phyloP scores from a whole-genome alignment of 2,797 vertebrate genomes.

The Scarus forsteni region DNA sequence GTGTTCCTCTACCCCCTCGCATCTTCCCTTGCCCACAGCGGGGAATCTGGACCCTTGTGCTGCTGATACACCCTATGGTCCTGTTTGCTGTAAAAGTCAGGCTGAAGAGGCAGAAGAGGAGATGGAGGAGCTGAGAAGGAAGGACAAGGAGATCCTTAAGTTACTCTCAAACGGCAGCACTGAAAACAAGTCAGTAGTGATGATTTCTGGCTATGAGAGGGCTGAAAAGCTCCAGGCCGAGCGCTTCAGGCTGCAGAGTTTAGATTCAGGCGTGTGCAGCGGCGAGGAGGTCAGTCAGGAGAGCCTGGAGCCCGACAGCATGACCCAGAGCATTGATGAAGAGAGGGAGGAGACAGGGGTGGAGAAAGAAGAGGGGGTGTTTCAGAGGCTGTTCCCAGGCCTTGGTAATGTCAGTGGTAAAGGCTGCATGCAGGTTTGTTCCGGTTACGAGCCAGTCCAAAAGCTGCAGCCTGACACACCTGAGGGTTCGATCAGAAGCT shows the following conservation, averaged over 20 bases:
- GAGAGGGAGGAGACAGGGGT: background rate
- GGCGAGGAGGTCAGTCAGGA: slow-evolving; percentile 57
- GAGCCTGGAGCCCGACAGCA: slow-evolving; percentile 44
- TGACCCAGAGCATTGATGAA: background rate
- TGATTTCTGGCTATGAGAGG: slow-evolving; percentile 61
- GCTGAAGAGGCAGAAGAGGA: background rate
- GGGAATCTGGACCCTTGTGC: slow-evolving; percentile 60
- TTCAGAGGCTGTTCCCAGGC: slow-evolving; percentile 34
- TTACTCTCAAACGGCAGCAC: slow-evolving; percentile 19
- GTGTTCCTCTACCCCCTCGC: slow-evolving; percentile 39
- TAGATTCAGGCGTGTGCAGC: slow-evolving; percentile 59
- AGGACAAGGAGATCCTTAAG: slow-evolving; percentile 1
- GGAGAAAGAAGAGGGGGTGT: background rate
- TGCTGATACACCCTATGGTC: slow-evolving; percentile 60
- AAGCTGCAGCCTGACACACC: background rate
- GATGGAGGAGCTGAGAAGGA: background rate
- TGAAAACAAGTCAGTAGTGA: background rate
- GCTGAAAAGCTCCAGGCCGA: slow-evolving; percentile 26
- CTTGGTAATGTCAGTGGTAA: slow-evolving; percentile 1
- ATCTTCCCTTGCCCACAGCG: slow-evolving; percentile 7
- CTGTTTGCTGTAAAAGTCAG: background rate
- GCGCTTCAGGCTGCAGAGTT: slow-evolving; percentile 35
- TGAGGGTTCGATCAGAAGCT: slow-evolving; percentile 62
- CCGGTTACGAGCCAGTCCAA: slow-evolving; percentile 51
- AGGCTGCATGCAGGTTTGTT: slow-evolving; percentile 56